Evolutionary conservation across 2,888 invertebrate genomes (phyloP).

Genomic region (Agrochola lota): DNA sequence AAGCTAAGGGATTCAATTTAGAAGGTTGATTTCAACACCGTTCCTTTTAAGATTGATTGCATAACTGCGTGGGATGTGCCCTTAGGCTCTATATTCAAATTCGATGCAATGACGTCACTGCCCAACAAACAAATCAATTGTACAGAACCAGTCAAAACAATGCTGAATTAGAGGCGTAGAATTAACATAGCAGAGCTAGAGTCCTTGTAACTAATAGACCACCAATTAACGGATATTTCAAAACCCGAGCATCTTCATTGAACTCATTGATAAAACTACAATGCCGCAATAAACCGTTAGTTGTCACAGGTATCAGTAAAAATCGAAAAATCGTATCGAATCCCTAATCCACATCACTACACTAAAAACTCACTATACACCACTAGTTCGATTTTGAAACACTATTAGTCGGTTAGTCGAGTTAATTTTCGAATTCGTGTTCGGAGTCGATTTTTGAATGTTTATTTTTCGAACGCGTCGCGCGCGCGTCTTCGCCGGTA

Average conservation of each 20-base stretch:
- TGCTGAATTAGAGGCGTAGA: constrained; percentile 40
- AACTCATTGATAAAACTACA: constrained; percentile 68
- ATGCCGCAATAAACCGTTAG: constrained; percentile 76
- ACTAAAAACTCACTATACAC: constrained; percentile 76
- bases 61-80: constrained; percentile 49
- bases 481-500: constrained; percentile 84
- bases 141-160: constrained; percentile 36
- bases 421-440: constrained; percentile 79
- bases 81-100: constrained; percentile 41
- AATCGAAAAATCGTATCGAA: constrained; percentile 79
- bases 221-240: constrained; percentile 59
- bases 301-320: constrained; percentile 80
- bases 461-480: constrained; percentile 71
- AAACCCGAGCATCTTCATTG: constrained; percentile 63
- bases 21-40: constrained; percentile 35
- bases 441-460: constrained; percentile 72
- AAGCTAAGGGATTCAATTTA: constrained; percentile 5
- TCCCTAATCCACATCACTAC: constrained; percentile 77
- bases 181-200: constrained; percentile 41
- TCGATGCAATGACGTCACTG: constrained; percentile 41
- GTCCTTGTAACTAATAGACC: constrained; percentile 54
- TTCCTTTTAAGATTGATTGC: constrained; percentile 31
- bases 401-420: constrained; percentile 79
- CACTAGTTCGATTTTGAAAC: constrained; percentile 75
- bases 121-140: constrained; percentile 42